phyloP scores from a whole-genome alignment of 2,888 invertebrate species.

The Antheraea assamensis region DNA sequence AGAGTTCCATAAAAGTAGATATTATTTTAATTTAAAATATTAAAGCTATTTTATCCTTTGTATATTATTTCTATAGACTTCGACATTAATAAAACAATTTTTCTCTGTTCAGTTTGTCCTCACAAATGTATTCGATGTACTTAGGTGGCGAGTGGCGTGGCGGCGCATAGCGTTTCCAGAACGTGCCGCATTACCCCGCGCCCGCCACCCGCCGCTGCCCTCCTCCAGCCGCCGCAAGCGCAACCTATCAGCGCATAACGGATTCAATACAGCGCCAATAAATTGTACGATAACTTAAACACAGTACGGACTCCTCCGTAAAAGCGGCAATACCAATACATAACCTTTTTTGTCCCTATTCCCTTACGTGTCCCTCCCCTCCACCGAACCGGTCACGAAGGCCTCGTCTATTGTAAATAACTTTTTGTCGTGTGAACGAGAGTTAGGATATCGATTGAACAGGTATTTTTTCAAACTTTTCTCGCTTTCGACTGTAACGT shows the following conservation, averaged over 20 bases:
- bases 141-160: conserved; percentile 81
- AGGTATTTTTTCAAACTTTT: conserved; percentile 81
- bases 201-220: conserved; percentile 39
- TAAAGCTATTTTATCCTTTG: not conserved
- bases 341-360: conserved; percentile 37
- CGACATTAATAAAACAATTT: not conserved
- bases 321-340: conserved; percentile 57
- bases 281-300: conserved; percentile 20
- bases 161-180: conserved; percentile 60
- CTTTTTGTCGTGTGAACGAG: conserved; percentile 81
- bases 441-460: conserved; percentile 79
- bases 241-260: conserved; percentile 47
- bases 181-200: conserved; percentile 40
- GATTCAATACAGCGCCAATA: conserved; percentile 48
- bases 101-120: conserved; percentile 25
- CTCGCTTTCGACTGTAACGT: conserved; percentile 82
- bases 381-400: conserved; percentile 45
- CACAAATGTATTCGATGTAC: conserved; percentile 17
- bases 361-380: conserved; percentile 35
- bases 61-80: not conserved
- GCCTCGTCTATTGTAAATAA: conserved; percentile 79
- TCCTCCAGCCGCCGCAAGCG: conserved; percentile 42
- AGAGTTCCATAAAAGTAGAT: conserved; percentile 25
- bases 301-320: conserved; percentile 56
- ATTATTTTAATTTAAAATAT: not conserved